Percentiles rank a stretch among this genome's conserved stretches.
Evolutionary conservation across 1,140 invertebrate genomes (phyloP).

Genomic region (Brachionus rotundiformis): DNA sequence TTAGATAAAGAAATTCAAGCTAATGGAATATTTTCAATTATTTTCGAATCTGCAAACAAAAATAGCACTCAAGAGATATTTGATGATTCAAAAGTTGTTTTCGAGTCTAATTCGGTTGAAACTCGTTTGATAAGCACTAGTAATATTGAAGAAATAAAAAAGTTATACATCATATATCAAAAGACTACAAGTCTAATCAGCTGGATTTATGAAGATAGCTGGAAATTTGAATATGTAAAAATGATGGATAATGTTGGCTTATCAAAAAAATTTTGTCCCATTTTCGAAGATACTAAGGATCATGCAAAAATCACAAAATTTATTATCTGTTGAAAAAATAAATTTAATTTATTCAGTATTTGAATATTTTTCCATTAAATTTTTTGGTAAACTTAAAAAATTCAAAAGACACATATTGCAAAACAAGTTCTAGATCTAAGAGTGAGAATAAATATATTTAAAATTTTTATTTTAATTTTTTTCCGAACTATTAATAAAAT

Average conservation of each 20-base stretch:
- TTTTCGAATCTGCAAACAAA: constrained; percentile 2
- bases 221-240: neutral
- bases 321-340: neutral
- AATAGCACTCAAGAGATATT: neutral
- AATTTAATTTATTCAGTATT: neutral
- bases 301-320: neutral
- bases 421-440: no score
- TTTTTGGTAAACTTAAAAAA: no score
- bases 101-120: neutral
- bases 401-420: no score
- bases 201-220: constrained; percentile 15
- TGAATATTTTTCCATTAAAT: no score
- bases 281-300: neutral
- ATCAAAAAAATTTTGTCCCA: constrained; percentile 1
- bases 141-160: neutral
- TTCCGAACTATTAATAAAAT: no score
- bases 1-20: neutral
- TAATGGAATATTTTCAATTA: neutral
- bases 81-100: constrained; percentile 7
- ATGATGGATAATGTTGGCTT: neutral
- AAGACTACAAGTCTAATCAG: neutral
- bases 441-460: no score
- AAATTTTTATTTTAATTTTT: no score
- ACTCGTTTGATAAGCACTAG: neutral
- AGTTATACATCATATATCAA: neutral